These are phyloP conservation scores for Palythoa grandis DNA, from an alignment of 92 coral and sea anemone species.

Conservation along the genomic window DNA sequence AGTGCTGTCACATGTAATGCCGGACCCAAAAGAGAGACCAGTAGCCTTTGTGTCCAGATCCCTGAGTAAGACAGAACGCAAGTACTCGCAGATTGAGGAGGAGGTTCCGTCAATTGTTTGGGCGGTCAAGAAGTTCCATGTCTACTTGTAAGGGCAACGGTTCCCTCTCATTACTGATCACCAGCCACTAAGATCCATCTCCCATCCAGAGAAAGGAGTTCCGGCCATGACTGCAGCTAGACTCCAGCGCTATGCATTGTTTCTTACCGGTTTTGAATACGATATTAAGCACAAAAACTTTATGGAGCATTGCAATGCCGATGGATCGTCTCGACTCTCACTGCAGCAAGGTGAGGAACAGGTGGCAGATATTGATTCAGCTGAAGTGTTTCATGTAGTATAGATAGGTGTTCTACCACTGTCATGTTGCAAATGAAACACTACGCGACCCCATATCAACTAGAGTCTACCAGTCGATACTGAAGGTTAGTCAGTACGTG, in stretches of 20 bases:
- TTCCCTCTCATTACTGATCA: constrained; percentile 25
- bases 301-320: constrained; percentile 59
- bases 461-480: not conserved
- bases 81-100: constrained; percentile 29
- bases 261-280: constrained; percentile 60
- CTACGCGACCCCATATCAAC: not conserved
- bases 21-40: constrained; percentile 26
- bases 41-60: constrained; percentile 35
- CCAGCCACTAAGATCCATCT: constrained; percentile 29
- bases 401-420: no score
- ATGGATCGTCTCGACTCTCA: constrained; percentile 60
- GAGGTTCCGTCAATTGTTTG: not conserved
- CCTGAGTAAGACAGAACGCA: constrained; percentile 41
- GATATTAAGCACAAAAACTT: constrained; percentile 53
- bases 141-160: constrained; percentile 37
- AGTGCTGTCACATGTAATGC: constrained; percentile 41
- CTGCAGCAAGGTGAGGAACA: constrained; percentile 43
- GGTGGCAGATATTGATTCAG: constrained; percentile 37
- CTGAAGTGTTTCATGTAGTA: constrained; percentile 45
- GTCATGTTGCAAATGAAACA: not conserved
- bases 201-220: constrained; percentile 25
- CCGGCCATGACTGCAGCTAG: constrained; percentile 35
- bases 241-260: constrained; percentile 58
- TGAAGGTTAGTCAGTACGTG: not conserved
- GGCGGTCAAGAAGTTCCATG: constrained; percentile 29